These are phyloP conservation scores for Podabrus alpinus DNA, from an alignment of 2,888 invertebrate species.

Conservation along the genomic window DNA sequence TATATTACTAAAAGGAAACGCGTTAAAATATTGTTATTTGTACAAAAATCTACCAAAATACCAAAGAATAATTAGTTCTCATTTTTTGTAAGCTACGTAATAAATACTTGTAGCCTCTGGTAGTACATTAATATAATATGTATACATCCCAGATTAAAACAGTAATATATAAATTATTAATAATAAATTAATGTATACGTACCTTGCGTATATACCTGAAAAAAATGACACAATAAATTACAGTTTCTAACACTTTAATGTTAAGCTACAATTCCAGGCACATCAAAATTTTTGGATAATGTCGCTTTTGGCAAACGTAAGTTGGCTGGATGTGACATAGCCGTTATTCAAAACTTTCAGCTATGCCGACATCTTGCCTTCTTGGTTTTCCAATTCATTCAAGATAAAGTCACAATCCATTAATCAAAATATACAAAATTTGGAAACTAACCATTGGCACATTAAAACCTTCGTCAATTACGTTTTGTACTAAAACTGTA, in stretches of 20 bases:
- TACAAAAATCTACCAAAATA: too few species aligned
- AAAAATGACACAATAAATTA: background rate
- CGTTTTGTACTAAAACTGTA: background rate
- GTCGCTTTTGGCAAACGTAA: conserved; percentile 61
- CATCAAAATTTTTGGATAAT: background rate
- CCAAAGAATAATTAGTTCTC: too few species aligned
- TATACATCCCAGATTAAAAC: too few species aligned
- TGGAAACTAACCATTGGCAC: background rate
- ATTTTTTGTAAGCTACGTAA: too few species aligned
- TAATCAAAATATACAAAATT: background rate
- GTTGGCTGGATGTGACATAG: conserved; percentile 85
- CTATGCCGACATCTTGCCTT: conserved; percentile 90
- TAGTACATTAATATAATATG: too few species aligned
- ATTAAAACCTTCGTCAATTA: background rate
- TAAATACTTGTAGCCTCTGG: too few species aligned
- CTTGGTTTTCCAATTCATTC: conserved; percentile 56
- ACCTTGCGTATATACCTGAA: background rate
- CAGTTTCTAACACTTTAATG: background rate
- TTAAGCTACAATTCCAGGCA: background rate
- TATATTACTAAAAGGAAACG: too few species aligned
- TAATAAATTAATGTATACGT: background rate
- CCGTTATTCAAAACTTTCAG: conserved; percentile 75
- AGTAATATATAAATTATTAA: background rate
- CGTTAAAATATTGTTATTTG: too few species aligned
- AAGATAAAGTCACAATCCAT: background rate